Conservation (phyloP, 2,888 invertebrate genomes). For the Caenorhabditis angaria region DNA sequence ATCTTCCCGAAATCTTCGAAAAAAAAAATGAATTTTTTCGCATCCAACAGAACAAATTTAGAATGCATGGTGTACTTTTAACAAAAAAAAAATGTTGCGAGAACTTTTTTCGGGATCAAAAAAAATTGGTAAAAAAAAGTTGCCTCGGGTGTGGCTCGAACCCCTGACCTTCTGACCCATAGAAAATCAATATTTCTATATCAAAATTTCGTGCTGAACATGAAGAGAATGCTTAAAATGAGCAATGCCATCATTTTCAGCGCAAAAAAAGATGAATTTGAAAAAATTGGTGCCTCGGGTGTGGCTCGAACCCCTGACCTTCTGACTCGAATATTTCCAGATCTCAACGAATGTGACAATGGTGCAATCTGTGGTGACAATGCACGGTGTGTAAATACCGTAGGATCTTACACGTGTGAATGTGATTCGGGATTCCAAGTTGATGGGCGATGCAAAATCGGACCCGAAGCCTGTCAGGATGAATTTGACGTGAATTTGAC, state of each 20-base stretch:
- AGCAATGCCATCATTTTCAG: too few relatives aligned
- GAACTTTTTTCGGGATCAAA: neutral
- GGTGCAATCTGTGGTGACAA: conserved; percentile 81
- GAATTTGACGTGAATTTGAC: conserved; percentile 48
- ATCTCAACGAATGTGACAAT: conserved; percentile 87
- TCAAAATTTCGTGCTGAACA: too few relatives aligned
- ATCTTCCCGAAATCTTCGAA: neutral
- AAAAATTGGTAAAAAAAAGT: too few relatives aligned
- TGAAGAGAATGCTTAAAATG: too few relatives aligned
- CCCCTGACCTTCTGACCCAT: too few relatives aligned
- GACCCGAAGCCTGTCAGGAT: conserved; percentile 46
- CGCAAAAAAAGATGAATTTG: too few relatives aligned
- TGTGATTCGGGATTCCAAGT: conserved; percentile 47
- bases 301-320: too few relatives aligned
- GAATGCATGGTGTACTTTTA: conserved; percentile 3
- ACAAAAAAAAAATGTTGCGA: neutral
- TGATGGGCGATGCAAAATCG: conserved; percentile 45
- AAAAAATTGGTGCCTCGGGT: too few relatives aligned
- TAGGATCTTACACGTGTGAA: conserved; percentile 76
- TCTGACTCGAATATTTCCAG: too few relatives aligned
- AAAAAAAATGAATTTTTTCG: neutral
- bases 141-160: too few relatives aligned
- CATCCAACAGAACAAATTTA: neutral
- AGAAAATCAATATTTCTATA: too few relatives aligned
- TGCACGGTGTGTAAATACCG: conserved; percentile 87